Evolutionary conservation across 2,797 vertebrate genomes (phyloP).

Genomic region (Mareca penelope): DNA sequence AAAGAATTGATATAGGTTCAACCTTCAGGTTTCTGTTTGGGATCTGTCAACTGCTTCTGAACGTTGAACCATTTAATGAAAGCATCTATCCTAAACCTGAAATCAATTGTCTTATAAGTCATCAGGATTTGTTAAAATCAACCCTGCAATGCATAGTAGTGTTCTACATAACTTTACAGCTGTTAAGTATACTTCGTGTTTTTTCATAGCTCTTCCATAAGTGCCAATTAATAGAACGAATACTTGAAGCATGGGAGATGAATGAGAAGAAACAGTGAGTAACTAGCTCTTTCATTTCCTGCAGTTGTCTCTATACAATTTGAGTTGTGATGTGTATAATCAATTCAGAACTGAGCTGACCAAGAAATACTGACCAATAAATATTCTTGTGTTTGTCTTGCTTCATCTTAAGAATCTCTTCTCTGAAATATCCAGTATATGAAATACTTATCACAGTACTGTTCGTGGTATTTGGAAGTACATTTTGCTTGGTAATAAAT

Average conservation of each 20-base stretch:
- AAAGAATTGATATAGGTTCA: neutral
- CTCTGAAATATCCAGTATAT: neutral
- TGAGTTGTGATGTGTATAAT: neutral
- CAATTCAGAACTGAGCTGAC: neutral
- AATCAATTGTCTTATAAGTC: neutral
- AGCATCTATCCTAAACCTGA: neutral
- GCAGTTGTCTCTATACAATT: neutral
- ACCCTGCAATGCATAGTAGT: neutral
- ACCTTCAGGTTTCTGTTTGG: neutral
- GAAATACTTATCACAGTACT: neutral
- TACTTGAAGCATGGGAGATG: slow-evolving; percentile 94
- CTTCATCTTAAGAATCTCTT: too few species aligned
- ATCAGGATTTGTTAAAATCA: neutral
- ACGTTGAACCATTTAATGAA: neutral
- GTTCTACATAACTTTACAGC: neutral
- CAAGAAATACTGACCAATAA: neutral
- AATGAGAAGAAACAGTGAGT: slow-evolving; percentile 99
- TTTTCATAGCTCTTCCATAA: slow-evolving; percentile 91
- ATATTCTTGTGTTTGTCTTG: neutral
- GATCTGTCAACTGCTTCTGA: neutral
- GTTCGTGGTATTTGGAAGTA: neutral
- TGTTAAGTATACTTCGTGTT: slow-evolving; percentile 30
- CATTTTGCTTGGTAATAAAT: neutral
- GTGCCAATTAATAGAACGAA: slow-evolving; percentile 96
- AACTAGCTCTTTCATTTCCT: neutral